Percentiles rank a stretch among this genome's conserved stretches.
Evolutionary conservation across 2,888 invertebrate species (phyloP).

Genomic region (Ormyrus labotus): DNA sequence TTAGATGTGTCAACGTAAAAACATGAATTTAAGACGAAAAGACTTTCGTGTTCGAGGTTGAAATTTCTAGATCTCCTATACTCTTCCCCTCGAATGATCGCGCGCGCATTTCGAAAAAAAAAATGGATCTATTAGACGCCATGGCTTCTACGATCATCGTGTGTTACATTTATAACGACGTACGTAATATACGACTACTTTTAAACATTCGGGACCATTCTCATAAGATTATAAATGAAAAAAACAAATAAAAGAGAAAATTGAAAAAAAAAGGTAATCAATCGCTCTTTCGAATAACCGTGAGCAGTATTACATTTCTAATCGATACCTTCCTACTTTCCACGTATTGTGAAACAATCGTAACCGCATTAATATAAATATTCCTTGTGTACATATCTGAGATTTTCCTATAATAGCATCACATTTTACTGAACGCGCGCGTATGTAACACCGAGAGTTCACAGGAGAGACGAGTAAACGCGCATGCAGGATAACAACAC

Average conservation of each 20-base stretch:
- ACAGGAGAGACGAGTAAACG: not conserved
- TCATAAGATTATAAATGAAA: conserved; percentile 63
- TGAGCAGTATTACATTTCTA: conserved; percentile 56
- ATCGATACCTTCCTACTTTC: conserved; percentile 17
- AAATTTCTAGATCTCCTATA: conserved; percentile 41
- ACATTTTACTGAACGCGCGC: not conserved
- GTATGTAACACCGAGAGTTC: not conserved
- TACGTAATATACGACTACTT: conserved; percentile 64
- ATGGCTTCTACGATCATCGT: conserved; percentile 53
- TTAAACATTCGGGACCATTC: conserved; percentile 73
- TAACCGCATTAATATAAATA: conserved; percentile 2
- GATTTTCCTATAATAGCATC: conserved; percentile 28
- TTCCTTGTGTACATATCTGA: conserved; percentile 40
- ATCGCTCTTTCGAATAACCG: conserved; percentile 45
- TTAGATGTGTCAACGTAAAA: conserved; percentile 6
- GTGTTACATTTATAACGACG: conserved; percentile 47
- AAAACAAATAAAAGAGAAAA: conserved; percentile 49
- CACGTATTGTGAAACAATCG: conserved; percentile 29
- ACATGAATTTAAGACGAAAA: conserved; percentile 15
- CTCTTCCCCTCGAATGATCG: conserved; percentile 24
- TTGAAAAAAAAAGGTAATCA: conserved; percentile 35
- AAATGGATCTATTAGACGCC: conserved; percentile 29
- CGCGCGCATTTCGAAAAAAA: conserved; percentile 27
- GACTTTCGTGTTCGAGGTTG: conserved; percentile 55
- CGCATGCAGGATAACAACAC: not conserved